Evolutionary conservation across 2,113 vertebrate genomes (phyloP).

Genomic region (Chascanopsetta lugubris): DNA sequence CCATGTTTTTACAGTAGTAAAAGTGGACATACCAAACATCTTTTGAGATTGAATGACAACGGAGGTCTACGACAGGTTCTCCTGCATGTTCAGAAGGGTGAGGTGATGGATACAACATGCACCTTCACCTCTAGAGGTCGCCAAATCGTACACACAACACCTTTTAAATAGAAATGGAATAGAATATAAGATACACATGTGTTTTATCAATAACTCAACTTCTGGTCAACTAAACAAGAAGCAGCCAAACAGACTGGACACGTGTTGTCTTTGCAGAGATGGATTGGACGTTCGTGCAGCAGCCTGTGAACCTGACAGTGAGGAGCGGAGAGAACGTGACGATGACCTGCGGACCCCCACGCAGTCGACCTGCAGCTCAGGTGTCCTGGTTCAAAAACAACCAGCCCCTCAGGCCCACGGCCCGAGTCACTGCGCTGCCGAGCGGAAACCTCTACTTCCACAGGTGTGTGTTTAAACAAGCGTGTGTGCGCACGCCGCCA

Average conservation of each 20-base stretch:
- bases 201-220: neutral
- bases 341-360: constrained; percentile 75
- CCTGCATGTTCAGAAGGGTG: no score
- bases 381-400: constrained; percentile 81
- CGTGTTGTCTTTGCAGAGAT: constrained; percentile 69
- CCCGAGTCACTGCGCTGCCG: constrained; percentile 41
- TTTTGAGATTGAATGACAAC: no score
- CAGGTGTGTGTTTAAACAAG: constrained; percentile 58
- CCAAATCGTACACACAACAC: no score
- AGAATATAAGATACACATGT: no score
- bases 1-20: no score
- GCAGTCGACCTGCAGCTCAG: constrained; percentile 69
- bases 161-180: no score
- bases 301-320: constrained; percentile 71
- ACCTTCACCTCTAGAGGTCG: no score
- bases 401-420: constrained; percentile 43
- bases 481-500: neutral
- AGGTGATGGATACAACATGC: no score
- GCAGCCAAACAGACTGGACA: no score
- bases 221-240: neutral
- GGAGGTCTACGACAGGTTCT: no score
- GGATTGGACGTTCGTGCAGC: constrained; percentile 76
- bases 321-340: constrained; percentile 65
- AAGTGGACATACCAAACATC: no score
- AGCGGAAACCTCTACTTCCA: constrained; percentile 78